These are phyloP conservation scores for Dasypolia templi DNA, from an alignment of 2,888 invertebrate species.

Conservation along the genomic window DNA sequence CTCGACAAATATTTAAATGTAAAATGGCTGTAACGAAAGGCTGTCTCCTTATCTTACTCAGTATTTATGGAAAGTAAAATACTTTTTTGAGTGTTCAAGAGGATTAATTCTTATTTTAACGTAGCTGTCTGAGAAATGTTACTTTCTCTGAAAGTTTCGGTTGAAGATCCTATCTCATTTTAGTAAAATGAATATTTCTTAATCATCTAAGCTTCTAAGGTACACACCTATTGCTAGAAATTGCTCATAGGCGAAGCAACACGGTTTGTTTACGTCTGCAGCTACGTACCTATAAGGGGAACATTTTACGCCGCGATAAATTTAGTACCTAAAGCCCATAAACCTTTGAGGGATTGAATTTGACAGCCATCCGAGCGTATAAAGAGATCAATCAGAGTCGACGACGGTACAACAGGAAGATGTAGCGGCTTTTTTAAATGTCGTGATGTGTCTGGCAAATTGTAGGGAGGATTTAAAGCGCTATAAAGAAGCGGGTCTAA, in stretches of 20 bases:
- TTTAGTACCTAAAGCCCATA: slow-evolving; percentile 69
- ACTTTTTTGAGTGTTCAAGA: slow-evolving; percentile 31
- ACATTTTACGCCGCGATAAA: slow-evolving; percentile 66
- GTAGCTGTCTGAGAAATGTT: slow-evolving; percentile 25
- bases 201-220: slow-evolving; percentile 18
- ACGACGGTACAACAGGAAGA: slow-evolving; percentile 27
- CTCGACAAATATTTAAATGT: slow-evolving; percentile 41
- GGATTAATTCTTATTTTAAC: slow-evolving; percentile 44
- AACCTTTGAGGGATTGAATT: slow-evolving; percentile 74
- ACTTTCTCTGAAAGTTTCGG: slow-evolving; percentile 39
- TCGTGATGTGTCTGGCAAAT: slow-evolving; percentile 28
- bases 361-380: slow-evolving; percentile 65
- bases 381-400: slow-evolving; percentile 59
- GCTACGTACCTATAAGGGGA: slow-evolving; percentile 23
- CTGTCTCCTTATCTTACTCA: slow-evolving; percentile 41
- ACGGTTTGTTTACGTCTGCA: slow-evolving; percentile 38
- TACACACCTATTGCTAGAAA: slow-evolving; percentile 9
- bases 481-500: slow-evolving; percentile 55
- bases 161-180: slow-evolving; percentile 15
- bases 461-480: slow-evolving; percentile 42
- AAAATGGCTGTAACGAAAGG: slow-evolving; percentile 36
- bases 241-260: slow-evolving; percentile 20
- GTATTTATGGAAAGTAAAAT: slow-evolving; percentile 50
- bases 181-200: slow-evolving; percentile 30
- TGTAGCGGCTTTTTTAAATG: slow-evolving; percentile 40